Evolutionary conservation across 2,888 invertebrate species (phyloP), one percentile per base, ranked within the genome.

Genomic region (Hetaerina titia): DNA sequence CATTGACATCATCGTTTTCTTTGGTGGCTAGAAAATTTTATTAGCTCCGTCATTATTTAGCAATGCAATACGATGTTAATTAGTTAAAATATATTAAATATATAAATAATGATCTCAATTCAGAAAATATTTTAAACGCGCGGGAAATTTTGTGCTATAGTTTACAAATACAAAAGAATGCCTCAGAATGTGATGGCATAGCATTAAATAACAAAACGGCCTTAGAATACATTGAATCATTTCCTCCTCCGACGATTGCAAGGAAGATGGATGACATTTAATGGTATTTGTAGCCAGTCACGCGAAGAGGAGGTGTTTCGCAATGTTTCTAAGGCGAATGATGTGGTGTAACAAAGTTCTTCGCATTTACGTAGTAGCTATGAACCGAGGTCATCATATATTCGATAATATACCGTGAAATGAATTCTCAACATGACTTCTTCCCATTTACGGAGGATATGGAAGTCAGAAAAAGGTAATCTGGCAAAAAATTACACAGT

Each of bases 231-330:
- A 81, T 81, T 81, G 25, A 81, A 31, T 31, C 81, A 81, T 31
- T 81, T 81, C 25, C 31, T 81, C 13, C 81, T 15, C 31, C 25
- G 81, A 31, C 13, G 31, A 81, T 81, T 4, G 81, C 31, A 13
- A 81, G 81, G 81, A 81, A 81, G 19, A 81, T 31, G 81, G 81
- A 81, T 81, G 81, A 31, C 81, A 81, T 81, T 81, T 81, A 81
- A 31, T 22, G 81, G 81, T 81, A 81, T 31, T 31, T 13, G 81
- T 31, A 81, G 81, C 13, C 81, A 81, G 81, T 81, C 81, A 81
- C 81, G 81, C 31, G 81, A 25, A 31, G 81, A 81, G 9, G 15
- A 22, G 81, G n/a, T 2, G 15, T 81, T 81, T 81, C 31, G 81
- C 31, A 81, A 81, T 81, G 81, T 31, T 81, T 81, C 31, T 22